Evolutionary conservation across 2,888 invertebrate species (phyloP).

Genomic region (Polyommatus icarus): DNA sequence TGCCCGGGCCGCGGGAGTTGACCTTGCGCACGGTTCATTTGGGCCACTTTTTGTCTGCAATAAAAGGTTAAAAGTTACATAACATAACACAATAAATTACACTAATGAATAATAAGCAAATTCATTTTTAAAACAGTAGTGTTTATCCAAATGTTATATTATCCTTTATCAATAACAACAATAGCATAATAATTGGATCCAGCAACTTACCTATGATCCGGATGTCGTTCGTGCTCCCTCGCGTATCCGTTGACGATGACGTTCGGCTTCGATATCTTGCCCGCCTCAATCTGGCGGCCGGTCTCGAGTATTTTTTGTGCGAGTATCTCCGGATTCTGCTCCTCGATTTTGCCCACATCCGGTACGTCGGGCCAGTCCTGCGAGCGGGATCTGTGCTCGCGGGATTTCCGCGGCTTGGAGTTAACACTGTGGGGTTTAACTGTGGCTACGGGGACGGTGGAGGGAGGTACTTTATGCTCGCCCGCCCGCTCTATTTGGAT

Average conservation of each 20-base stretch:
- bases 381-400: constrained; percentile 89
- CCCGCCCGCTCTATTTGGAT: constrained; percentile 85
- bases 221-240: constrained; percentile 58
- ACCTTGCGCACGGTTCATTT: constrained; percentile 54
- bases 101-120: neutral
- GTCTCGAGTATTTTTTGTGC: constrained; percentile 95
- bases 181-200: neutral
- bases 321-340: constrained; percentile 93
- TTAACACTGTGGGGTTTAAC: constrained; percentile 71
- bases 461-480: constrained; percentile 79
- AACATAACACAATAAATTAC: neutral
- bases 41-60: constrained; percentile 41
- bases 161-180: no score
- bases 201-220: constrained; percentile 48
- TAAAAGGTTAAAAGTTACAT: neutral
- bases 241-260: constrained; percentile 68
- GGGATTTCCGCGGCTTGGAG: constrained; percentile 70
- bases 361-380: constrained; percentile 96
- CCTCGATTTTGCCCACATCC: constrained; percentile 93
- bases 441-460: constrained; percentile 66
- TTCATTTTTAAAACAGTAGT: no score
- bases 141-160: no score
- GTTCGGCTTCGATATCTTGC: constrained; percentile 80
- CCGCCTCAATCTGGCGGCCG: constrained; percentile 93
- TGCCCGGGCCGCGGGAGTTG: constrained; percentile 49